Evolutionary conservation across 1,140 invertebrate species (phyloP).

Genomic region (Aphelenchoides besseyi): DNA sequence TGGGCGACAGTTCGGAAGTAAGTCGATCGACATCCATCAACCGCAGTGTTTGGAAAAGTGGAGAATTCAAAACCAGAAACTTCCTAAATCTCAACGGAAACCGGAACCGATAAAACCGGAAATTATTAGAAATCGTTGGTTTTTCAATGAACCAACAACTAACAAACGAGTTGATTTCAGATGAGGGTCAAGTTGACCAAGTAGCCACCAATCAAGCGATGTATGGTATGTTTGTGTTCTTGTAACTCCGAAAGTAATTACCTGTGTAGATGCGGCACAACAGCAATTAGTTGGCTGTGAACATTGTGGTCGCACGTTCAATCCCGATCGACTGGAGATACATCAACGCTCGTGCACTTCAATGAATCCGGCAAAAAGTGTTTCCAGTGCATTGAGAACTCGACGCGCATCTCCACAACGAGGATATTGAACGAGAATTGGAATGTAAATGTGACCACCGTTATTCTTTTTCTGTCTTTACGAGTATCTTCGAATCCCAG

Average conservation of each 20-base stretch:
- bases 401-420: constrained; percentile 5
- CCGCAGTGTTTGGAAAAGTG: constrained; percentile 76
- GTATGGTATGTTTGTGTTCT: too few relatives aligned
- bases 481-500: not conserved
- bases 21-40: constrained; percentile 74
- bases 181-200: constrained; percentile 50
- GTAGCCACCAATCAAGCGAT: too few relatives aligned
- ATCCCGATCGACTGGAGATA: constrained; percentile 70
- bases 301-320: constrained; percentile 72
- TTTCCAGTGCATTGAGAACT: constrained; percentile 1
- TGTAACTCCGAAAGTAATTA: constrained; percentile 66
- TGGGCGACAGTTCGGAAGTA: constrained; percentile 73
- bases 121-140: constrained; percentile 64
- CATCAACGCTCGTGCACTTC: constrained; percentile 70
- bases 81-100: constrained; percentile 68
- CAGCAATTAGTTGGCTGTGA: constrained; percentile 69
- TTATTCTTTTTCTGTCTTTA: not conserved
- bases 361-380: constrained; percentile 50
- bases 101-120: constrained; percentile 71
- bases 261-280: constrained; percentile 70
- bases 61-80: constrained; percentile 71
- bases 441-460: not conserved
- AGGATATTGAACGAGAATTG: not conserved
- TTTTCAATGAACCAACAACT: constrained; percentile 15
- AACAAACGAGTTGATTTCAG: not conserved